Base-by-base conservation (phyloP, 64 coral and sea anemone genomes). In the Anthopleura sola region DNA sequence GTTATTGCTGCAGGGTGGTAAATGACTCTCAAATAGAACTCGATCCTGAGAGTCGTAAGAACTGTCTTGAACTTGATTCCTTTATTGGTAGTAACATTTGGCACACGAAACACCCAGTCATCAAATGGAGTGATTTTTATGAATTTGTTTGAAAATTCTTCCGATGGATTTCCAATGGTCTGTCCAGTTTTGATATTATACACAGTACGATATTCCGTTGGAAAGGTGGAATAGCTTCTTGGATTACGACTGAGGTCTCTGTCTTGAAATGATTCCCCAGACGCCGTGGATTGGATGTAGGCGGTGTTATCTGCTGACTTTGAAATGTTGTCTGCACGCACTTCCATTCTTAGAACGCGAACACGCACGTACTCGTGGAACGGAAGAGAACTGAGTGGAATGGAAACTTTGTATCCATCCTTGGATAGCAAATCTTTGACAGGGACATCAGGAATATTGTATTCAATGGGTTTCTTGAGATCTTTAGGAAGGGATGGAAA, bases 181-280 rank as follows among this genome's bases (percentile, higher is more conserved):
- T 51, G 21, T 55, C 85, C 85, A 19, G 66, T 86, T 55, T 88
- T 82, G 55, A 82, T 88, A 60, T 88, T 88, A 36, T 88, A 68
- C 46, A 88, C 77, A 66, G 40, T 64, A 12, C 87, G 39, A 46
- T 40, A 82, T 88, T 80, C 56, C 17, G 77, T 88, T 33, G 87
- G 87, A 31, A 60, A 64, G 26, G 78, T 82, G 24, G 87, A 62
- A 68, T 48, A 88, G 16, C 12, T 31, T 82, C 49, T 88, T 33
- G 75, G 87, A 83, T 88, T 88, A 88, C 78, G 87, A 28, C 71
- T 60, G 26, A 88, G 78, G 55, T 88, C 87, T 88, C 87, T 83
- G 33, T 88, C 78, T 83, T 88, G 78, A 69, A 81, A 88, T 24
- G 36, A 78, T 19, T 88, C 75, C 6, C 86, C 86, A 34, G 34